phyloP scores from a whole-genome alignment of 2,888 invertebrate species.

The Brachypalpus laphriformis region DNA sequence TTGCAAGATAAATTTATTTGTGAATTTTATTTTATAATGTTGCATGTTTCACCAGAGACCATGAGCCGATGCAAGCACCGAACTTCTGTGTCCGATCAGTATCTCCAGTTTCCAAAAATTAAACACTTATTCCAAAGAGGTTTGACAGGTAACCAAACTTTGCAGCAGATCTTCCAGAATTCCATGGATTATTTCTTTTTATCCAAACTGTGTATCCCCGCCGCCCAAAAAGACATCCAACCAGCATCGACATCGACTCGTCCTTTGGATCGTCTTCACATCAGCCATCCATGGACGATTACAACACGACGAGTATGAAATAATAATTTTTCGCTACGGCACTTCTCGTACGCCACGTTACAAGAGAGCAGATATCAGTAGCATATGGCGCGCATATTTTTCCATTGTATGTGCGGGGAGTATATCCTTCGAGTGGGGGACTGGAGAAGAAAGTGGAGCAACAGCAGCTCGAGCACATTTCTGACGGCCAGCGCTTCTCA shows the following conservation, averaged over 20 bases:
- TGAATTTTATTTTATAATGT: too few species aligned
- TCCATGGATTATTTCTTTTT: background rate
- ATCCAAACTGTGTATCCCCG: constrained; percentile 29
- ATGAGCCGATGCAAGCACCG: too few species aligned
- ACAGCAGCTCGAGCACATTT: constrained; percentile 32
- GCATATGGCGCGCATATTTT: constrained; percentile 67
- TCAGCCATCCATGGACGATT: constrained; percentile 65
- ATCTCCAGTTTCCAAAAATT: too few species aligned
- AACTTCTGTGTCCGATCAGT: too few species aligned
- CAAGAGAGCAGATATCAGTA: constrained; percentile 61
- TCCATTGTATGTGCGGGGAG: constrained; percentile 27
- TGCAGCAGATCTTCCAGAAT: too few species aligned
- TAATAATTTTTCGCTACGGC: constrained; percentile 66
- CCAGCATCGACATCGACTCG: constrained; percentile 41
- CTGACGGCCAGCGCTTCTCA: constrained; percentile 60
- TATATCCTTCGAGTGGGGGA: constrained; percentile 2
- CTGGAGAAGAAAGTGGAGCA: background rate
- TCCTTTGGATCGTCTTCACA: constrained; percentile 59
- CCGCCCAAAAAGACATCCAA: constrained; percentile 20
- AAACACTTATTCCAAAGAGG: too few species aligned
- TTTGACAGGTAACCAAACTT: too few species aligned
- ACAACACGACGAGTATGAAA: constrained; percentile 73
- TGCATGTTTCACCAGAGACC: too few species aligned
- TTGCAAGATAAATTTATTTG: too few species aligned
- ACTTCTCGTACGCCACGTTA: constrained; percentile 42